phyloP scores from a whole-genome alignment of 2,888 invertebrate species.

The Lasioglossum marginatum region DNA sequence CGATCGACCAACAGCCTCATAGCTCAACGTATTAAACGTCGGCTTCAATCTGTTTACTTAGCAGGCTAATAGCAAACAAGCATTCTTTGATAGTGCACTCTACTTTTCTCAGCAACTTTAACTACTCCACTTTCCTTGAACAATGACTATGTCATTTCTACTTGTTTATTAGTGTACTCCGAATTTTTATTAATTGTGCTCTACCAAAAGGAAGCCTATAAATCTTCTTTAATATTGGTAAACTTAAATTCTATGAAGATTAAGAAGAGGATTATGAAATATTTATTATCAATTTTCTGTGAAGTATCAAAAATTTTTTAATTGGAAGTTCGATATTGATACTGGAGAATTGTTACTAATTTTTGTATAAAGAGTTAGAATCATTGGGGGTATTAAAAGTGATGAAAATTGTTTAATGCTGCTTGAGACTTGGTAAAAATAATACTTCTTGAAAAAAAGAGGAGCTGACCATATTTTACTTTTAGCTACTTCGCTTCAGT shows the following conservation, averaged over 20 bases:
- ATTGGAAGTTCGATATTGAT: neutral
- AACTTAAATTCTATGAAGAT: neutral
- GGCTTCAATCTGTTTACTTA: neutral
- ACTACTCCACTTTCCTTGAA: neutral
- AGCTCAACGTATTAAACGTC: conserved; percentile 10
- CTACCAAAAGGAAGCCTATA: neutral
- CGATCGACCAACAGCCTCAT: conserved; percentile 15
- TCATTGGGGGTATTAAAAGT: neutral
- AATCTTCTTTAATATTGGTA: too few species aligned
- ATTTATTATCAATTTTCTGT: neutral
- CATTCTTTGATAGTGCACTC: neutral
- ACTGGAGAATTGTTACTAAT: neutral
- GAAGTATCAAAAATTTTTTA: neutral
- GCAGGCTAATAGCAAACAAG: neutral
- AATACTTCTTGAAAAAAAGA: neutral
- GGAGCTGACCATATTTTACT: neutral
- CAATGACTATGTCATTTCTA: neutral
- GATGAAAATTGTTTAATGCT: neutral
- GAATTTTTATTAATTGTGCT: neutral
- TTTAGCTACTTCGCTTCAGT: neutral
- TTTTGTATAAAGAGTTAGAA: neutral
- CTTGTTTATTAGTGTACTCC: neutral
- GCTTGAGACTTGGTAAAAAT: neutral
- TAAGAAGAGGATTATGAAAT: neutral
- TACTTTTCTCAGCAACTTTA: neutral